Evolutionary conservation across 2,888 invertebrate genomes (phyloP), one percentile per base, ranked within the genome.

Genomic region (Hofmannophila pseudospretella): DNA sequence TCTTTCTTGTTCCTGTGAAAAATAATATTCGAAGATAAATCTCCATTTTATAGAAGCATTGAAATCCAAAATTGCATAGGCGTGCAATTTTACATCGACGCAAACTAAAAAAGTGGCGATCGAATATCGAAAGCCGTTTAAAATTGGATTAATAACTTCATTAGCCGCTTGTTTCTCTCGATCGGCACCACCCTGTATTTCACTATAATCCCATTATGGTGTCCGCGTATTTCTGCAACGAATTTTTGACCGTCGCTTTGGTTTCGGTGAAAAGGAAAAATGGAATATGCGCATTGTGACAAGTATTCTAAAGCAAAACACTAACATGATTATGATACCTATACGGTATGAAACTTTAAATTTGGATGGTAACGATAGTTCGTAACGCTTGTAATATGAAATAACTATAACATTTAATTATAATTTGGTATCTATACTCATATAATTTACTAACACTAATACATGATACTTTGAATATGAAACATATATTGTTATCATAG

Each of bases 91-190:
- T 23, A 29, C 13, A 34, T 20, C 20, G 25, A 25, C 9, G 8
- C 29, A 8, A 44, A 57, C 55, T 54, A 65, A 77, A 76, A 75
- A 75, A 70, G 56, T 59, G 52, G 60, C 58, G 44, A 50, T 60
- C 58, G 70, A 55, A 67, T 67, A 70, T 72, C 68, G 73, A 75
- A 77, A 80, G 75, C 78, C 68, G 73, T 61, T 62, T 75, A 67
- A 74, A 81, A 82, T 71, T 71, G 80, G 84, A 87, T 87, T 85
- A 86, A 86, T 85, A 87, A 87, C 86, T 87, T 85, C 78, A 87
- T 87, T 87, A 88, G 77, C 74, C 69, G 76, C 81, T 72, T 75
- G 79, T 82, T 80, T 77, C 80, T 81, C 78, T 66, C 84, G 81
- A 84, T 81, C 74, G 81, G 78, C 74, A 74, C n/a, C 67, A 64